phyloP scores from a whole-genome alignment of 2,888 invertebrate species.

The Leucoma salicis region DNA sequence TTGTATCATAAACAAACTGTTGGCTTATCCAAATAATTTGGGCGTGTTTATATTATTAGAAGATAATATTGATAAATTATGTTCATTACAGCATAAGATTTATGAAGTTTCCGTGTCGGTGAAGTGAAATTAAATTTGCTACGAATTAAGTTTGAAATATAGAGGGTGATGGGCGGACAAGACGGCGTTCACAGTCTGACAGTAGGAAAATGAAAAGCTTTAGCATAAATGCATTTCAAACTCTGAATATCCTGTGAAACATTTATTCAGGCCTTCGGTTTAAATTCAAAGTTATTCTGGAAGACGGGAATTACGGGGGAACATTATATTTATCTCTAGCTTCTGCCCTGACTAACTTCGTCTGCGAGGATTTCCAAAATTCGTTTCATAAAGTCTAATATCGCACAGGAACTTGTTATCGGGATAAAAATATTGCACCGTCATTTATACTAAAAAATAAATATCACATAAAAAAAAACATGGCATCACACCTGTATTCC shows the following conservation, averaged over 20 bases:
- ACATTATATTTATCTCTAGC: slow-evolving; percentile 17
- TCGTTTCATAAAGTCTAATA: too few species aligned
- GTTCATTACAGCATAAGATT: slow-evolving; percentile 4
- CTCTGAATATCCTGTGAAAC: slow-evolving; percentile 27
- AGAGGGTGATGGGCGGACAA: slow-evolving; percentile 20
- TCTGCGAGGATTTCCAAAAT: too few species aligned
- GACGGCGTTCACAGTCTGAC: slow-evolving; percentile 14
- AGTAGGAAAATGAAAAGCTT: slow-evolving; percentile 25
- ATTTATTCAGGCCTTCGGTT: slow-evolving; percentile 49
- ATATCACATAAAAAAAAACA: too few species aligned
- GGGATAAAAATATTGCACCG: too few species aligned
- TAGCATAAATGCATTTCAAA: slow-evolving; percentile 41
- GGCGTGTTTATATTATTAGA: slow-evolving; percentile 5
- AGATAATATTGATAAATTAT: slow-evolving; percentile 21
- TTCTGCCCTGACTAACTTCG: too few species aligned
- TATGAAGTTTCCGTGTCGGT: slow-evolving; percentile 21
- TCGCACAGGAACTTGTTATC: too few species aligned
- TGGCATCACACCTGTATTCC: too few species aligned
- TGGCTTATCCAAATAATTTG: neutral
- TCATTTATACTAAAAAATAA: too few species aligned
- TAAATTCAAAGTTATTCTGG: slow-evolving; percentile 48
- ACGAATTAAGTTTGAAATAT: slow-evolving; percentile 10
- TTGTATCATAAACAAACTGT: slow-evolving; percentile 5
- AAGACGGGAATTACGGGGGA: slow-evolving; percentile 18
- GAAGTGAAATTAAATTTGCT: slow-evolving; percentile 20